phyloP scores from a whole-genome alignment of 2,797 vertebrate species.

The Chiloscyllium punctatum region DNA sequence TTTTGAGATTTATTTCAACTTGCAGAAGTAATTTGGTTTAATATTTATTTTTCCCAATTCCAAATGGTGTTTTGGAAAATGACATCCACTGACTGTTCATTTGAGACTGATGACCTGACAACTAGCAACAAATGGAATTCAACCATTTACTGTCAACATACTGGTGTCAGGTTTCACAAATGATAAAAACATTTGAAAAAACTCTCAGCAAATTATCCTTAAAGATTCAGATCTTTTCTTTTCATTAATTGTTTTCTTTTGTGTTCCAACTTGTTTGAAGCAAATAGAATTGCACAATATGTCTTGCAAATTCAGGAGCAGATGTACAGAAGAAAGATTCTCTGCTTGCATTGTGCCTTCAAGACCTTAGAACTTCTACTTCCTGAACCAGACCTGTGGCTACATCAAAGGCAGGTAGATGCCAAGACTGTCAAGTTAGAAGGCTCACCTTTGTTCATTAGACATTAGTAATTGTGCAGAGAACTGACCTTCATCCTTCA shows the following conservation, averaged over 20 bases:
- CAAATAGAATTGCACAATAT: background rate
- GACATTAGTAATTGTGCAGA: no score
- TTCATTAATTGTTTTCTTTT: background rate
- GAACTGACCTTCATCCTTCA: no score
- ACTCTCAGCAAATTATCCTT: background rate
- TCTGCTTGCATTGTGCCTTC: background rate
- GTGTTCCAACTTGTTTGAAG: background rate
- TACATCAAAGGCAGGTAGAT: no score
- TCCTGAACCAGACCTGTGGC: no score
- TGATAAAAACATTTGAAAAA: background rate
- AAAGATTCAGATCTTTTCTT: background rate
- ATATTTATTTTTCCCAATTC: background rate
- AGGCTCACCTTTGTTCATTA: no score
- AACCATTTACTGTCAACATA: background rate
- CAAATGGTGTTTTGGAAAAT: background rate
- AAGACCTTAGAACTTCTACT: background rate
- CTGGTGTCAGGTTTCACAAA: background rate
- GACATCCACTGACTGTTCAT: background rate
- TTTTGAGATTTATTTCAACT: conserved; percentile 3
- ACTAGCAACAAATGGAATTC: background rate
- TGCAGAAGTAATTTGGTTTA: background rate
- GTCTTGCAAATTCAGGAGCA: background rate
- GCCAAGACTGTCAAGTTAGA: no score
- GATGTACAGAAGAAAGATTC: background rate
- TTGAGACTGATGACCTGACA: background rate